phyloP scores from a whole-genome alignment of 2,888 invertebrate genomes.

The Drosophila quasianomalipes region DNA sequence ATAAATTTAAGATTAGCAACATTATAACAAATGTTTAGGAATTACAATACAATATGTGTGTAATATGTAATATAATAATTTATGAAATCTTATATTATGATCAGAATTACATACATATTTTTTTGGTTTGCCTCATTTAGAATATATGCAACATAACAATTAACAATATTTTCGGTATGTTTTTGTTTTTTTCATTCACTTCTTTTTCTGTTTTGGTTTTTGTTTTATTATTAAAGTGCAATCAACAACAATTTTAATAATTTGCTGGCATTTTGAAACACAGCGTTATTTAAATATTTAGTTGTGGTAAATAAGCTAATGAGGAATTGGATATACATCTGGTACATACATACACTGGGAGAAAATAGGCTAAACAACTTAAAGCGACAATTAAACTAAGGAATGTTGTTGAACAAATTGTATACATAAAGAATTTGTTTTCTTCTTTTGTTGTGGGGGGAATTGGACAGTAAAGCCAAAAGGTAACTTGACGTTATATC shows the following conservation, averaged over 20 bases:
- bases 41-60: slow-evolving; percentile 60
- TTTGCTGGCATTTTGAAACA: slow-evolving; percentile 43
- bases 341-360: slow-evolving; percentile 11
- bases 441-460: slow-evolving; percentile 5
- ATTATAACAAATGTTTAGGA: slow-evolving; percentile 74
- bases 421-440: slow-evolving; percentile 50
- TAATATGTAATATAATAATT: slow-evolving; percentile 60
- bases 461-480: slow-evolving; percentile 19
- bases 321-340: slow-evolving; percentile 47
- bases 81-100: slow-evolving; percentile 53
- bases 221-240: slow-evolving; percentile 24
- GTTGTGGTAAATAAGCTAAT: slow-evolving; percentile 62
- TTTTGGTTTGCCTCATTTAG: slow-evolving; percentile 51
- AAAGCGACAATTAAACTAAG: slow-evolving; percentile 64
- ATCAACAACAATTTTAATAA: slow-evolving; percentile 41
- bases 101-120: slow-evolving; percentile 35
- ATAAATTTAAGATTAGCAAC: slow-evolving; percentile 61
- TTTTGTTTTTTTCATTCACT: slow-evolving; percentile 4
- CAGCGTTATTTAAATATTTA: slow-evolving; percentile 42
- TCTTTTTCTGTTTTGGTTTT: background rate
- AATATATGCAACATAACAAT: slow-evolving; percentile 73
- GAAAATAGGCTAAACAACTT: slow-evolving; percentile 53
- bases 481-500: slow-evolving; percentile 44
- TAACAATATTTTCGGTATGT: slow-evolving; percentile 49
- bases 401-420: slow-evolving; percentile 64